Percentiles rank a stretch among this genome's conserved stretches.
Evolutionary conservation across 1,140 invertebrate genomes (phyloP).

Genomic region (Spodoptera litura): DNA sequence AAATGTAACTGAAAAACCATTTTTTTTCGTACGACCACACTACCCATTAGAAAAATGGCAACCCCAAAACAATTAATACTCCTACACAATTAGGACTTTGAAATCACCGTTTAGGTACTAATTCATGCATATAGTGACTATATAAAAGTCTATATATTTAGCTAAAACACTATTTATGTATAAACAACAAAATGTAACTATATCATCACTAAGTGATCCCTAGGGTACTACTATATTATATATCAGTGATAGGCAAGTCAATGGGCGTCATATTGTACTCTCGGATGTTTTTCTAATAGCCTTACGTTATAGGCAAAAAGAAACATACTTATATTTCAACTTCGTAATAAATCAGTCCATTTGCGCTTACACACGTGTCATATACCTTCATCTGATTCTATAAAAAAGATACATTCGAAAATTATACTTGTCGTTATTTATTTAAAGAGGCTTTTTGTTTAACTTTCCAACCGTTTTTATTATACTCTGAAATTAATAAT

Average conservation of each 20-base stretch:
- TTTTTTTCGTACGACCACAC: neutral
- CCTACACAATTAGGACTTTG: constrained; percentile 9
- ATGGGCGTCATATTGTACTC: constrained; percentile 13
- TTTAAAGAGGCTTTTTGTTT: too few species aligned
- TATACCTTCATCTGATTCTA: too few species aligned
- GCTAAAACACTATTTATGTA: constrained; percentile 45
- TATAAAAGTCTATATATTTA: constrained; percentile 44
- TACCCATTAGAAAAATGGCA: neutral
- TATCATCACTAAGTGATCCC: constrained; percentile 45
- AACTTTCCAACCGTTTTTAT: too few species aligned
- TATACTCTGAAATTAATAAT: too few species aligned
- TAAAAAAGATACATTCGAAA: too few species aligned
- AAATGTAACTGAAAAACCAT: neutral
- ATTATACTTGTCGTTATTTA: too few species aligned
- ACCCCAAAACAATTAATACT: constrained; percentile 18
- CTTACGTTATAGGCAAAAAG: neutral
- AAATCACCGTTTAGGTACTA: constrained; percentile 33
- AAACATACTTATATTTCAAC: too few species aligned
- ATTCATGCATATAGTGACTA: constrained; percentile 43
- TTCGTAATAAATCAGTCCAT: too few species aligned
- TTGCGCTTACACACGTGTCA: too few species aligned
- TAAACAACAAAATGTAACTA: constrained; percentile 45
- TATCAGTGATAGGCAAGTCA: constrained; percentile 14
- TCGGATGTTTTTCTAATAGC: neutral
- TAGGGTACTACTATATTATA: constrained; percentile 28